Percentiles rank a stretch among this genome's conserved stretches.
These are phyloP conservation scores for Phrynosoma blainvillii DNA, from an alignment of 2,113 vertebrate genomes.

Conservation along the genomic window DNA sequence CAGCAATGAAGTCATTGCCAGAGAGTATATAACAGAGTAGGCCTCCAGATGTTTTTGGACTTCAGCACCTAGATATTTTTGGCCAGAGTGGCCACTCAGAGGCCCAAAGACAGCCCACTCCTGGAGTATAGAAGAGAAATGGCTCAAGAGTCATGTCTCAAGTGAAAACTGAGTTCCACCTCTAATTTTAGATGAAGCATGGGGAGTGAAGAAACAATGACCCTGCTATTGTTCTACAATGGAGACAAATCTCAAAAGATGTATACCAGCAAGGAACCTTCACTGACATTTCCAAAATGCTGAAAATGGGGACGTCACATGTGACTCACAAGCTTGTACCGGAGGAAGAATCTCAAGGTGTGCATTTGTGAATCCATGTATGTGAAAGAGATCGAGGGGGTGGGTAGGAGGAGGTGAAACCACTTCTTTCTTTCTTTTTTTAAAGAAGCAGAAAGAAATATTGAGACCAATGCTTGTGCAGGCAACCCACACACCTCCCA, in stretches of 20 bases:
- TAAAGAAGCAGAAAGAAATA: conserved; percentile 34
- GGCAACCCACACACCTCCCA: conserved; percentile 70
- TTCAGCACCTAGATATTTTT: too few relatives aligned
- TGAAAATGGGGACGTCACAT: neutral
- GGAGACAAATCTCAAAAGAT: neutral
- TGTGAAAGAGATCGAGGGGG: too few relatives aligned
- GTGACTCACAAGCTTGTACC: conserved; percentile 20
- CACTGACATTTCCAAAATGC: neutral
- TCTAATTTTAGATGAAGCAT: accelerated
- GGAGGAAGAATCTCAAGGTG: conserved; percentile 30
- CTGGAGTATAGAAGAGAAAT: neutral
- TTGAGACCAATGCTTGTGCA: conserved; percentile 58
- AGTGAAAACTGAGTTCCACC: neutral
- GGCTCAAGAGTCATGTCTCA: neutral
- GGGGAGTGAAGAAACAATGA: neutral
- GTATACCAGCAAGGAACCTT: neutral
- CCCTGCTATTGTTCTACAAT: neutral
- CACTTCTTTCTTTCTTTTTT: neutral
- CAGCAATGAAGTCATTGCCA: neutral
- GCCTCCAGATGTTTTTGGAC: too few relatives aligned
- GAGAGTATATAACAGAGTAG: accelerated
- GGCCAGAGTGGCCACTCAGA: too few relatives aligned
- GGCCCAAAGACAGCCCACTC: too few relatives aligned
- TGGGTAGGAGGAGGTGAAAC: neutral
- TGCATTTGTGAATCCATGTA: neutral